Percentiles rank a stretch among this genome's conserved stretches.
Evolutionary conservation across 2,113 vertebrate species (phyloP).

Genomic region (Orthonyx spaldingii): DNA sequence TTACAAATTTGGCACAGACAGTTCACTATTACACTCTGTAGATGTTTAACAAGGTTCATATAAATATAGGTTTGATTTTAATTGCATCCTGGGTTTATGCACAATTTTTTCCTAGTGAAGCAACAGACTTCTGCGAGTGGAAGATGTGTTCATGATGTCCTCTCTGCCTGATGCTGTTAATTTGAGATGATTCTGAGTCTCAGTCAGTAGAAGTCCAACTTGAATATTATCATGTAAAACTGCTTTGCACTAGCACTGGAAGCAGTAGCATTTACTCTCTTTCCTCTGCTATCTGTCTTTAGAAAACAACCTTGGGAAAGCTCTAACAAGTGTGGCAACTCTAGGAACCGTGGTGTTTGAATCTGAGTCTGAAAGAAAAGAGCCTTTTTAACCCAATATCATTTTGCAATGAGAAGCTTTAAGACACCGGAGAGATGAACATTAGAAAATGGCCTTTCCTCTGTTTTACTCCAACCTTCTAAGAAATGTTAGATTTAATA

Average conservation of each 20-base stretch:
- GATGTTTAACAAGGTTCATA: slow-evolving; percentile 21
- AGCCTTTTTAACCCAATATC: not conserved
- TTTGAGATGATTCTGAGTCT: not conserved
- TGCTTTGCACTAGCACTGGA: not conserved
- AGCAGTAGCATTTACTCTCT: not conserved
- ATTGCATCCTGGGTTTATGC: not conserved
- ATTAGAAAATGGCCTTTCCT: not conserved
- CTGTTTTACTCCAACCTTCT: not conserved
- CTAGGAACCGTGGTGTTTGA: not conserved
- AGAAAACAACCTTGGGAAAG: not conserved
- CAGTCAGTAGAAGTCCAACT: not conserved
- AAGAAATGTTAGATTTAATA: not conserved
- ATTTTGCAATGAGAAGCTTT: not conserved
- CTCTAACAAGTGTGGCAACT: not conserved
- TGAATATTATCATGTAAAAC: not conserved
- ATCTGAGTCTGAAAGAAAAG: not conserved
- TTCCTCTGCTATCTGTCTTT: not conserved
- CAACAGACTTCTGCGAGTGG: not conserved
- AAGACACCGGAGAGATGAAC: not conserved
- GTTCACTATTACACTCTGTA: not conserved
- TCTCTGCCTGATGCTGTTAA: not conserved
- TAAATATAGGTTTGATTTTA: not conserved
- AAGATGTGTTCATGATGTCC: not conserved
- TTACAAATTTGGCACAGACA: slow-evolving; percentile 16
- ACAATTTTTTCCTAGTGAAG: not conserved